Evolutionary conservation across 2,797 vertebrate genomes (phyloP), one percentile per base, ranked within the genome.

Genomic region (Allobates femoralis): DNA sequence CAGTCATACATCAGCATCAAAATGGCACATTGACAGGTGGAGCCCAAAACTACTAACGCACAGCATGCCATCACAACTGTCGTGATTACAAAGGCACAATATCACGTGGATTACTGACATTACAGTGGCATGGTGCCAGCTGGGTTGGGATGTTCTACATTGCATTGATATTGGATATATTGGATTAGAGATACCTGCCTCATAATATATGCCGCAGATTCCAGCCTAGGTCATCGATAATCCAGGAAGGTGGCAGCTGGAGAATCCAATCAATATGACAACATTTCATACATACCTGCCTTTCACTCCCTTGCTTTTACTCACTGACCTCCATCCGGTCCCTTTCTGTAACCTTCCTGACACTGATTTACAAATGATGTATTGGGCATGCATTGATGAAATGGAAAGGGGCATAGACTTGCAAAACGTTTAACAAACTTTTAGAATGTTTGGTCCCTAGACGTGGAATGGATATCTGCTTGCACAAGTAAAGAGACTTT

Each of bases 221-320:
- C 34, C 77, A 79, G 28, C 21, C 21, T 23, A 23, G 58, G 74
- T 83, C 74, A 87, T 67, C 73, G 81, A 79, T 80, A 34, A 77
- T 67, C 86, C 30, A 21, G 46, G 66, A 84, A 58, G 79, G 67
- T 82, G 62, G 66, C 86, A 74, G 77, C 86, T 87, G 86, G 76
- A 87, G 64, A 80, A 37, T 74, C 64, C 66, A 50, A 87, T 84
- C 86, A 74, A 83, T 87, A 83, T 79, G 50, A 60, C 76, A 79
- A 50, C 76, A 30, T 80, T 79, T 87, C 62, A 41, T 37, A 62
- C 74, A 83, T 87, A 79, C 86, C 56, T 71, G 74, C 74, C 86
- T 87, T 83, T 87, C 86, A 73, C 67, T 60, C 3, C 2, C 34
- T 34, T 3, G 53, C 55, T 80, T 69, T 28, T 37, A 62, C 41